These are phyloP conservation scores for Condylura cristata DNA, from an alignment of 2,113 vertebrate species.

Conservation along the genomic window DNA sequence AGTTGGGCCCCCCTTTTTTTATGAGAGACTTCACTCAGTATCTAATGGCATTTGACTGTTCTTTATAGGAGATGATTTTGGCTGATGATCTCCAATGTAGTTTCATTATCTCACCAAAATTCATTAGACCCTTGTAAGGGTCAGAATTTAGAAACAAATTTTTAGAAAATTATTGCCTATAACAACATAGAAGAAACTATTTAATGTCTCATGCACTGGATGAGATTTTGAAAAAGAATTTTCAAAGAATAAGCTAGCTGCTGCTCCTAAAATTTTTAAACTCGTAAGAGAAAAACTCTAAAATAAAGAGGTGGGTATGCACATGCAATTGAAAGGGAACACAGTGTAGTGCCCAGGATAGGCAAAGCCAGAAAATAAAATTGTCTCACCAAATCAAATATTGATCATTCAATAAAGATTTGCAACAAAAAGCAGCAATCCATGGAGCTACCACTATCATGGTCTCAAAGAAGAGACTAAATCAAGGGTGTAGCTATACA, in stretches of 20 bases:
- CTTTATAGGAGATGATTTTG: neutral
- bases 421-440: constrained; percentile 37
- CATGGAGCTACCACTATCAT: neutral
- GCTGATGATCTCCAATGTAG: neutral
- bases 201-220: neutral
- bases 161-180: neutral
- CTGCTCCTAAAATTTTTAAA: neutral
- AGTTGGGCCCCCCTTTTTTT: neutral
- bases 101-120: neutral
- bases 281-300: neutral
- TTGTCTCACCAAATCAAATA: constrained; percentile 19
- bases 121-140: neutral
- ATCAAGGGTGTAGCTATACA: neutral
- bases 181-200: neutral
- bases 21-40: neutral
- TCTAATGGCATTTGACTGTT: neutral
- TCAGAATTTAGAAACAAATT: neutral
- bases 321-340: neutral
- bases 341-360: neutral
- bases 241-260: neutral
- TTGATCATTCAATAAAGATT: neutral
- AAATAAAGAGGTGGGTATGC: neutral
- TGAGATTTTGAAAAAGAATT: constrained; percentile 14
- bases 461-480: neutral
- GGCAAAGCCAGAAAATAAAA: neutral